Percentiles rank a stretch among this genome's conserved stretches.
Conservation (phyloP, 1,140 invertebrate genomes). For the Ectropis grisescens region DNA sequence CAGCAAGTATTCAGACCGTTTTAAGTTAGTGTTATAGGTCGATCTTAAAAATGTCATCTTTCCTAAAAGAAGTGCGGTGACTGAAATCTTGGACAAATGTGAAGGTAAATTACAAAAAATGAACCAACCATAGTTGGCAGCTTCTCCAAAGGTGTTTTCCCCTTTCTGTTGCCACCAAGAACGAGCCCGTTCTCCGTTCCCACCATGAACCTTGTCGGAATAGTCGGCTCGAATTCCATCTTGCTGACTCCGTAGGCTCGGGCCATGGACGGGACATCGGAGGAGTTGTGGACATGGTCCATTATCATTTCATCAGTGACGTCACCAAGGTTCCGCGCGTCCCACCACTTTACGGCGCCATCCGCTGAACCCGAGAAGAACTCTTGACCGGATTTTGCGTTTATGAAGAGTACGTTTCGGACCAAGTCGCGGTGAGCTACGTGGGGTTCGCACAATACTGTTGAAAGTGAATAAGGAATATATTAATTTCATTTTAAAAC, state of each 20-base stretch:
- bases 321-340: slow-evolving; percentile 83
- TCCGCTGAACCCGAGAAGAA: slow-evolving; percentile 93
- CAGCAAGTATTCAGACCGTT: too few species aligned
- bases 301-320: slow-evolving; percentile 85
- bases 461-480: too few species aligned
- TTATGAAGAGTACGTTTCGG: slow-evolving; percentile 82
- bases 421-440: slow-evolving; percentile 84
- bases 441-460: slow-evolving; percentile 75
- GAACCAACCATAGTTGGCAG: slow-evolving; percentile 67
- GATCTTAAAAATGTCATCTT: too few species aligned
- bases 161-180: slow-evolving; percentile 84
- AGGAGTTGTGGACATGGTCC: slow-evolving; percentile 78
- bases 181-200: slow-evolving; percentile 86
- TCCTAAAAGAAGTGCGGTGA: too few species aligned
- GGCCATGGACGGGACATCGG: slow-evolving; percentile 76
- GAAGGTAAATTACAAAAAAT: too few species aligned
- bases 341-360: slow-evolving; percentile 89
- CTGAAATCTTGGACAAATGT: too few species aligned
- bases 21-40: too few species aligned
- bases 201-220: slow-evolving; percentile 84
- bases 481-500: too few species aligned
- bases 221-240: slow-evolving; percentile 90
- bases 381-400: slow-evolving; percentile 86
- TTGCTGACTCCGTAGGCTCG: slow-evolving; percentile 82
- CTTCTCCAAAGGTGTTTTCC: slow-evolving; percentile 86